Base-by-base conservation (phyloP, 1,140 invertebrate species). In the Pemphigus obesinymphae region DNA sequence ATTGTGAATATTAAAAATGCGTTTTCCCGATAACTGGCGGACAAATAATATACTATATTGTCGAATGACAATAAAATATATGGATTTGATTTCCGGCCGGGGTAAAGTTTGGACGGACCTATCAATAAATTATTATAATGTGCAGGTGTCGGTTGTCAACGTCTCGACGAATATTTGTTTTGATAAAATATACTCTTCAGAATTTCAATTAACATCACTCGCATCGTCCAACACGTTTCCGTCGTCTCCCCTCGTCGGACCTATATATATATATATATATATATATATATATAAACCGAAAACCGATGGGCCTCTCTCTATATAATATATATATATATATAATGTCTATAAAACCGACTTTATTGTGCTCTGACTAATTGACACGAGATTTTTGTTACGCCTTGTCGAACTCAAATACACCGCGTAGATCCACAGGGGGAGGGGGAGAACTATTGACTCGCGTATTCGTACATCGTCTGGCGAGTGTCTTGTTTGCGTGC, bases 381-480 rank as follows among this genome's bases (percentile, higher is more conserved):
- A 78, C 75, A 78, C 53, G 75, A 43, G 48, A 78, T 78, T 78
- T 78, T 55, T 58, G 75, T 78, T 78, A 78, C 50, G 75, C 75
- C 75, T 58, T 40, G 53, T 78, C 75, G 75, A 78, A 58, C 50
- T n/a, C 50, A 58, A 78, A 78, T n/a, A n/a, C 75, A 78, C 34
- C 50, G 26, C 48, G 26, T 31, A 23, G 1, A 23, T 23, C 34
- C 23, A 0, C 11, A 0, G n/a, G 11, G 26, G 26, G 3, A 11
- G 53, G 6, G 13, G 50, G 53, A 17, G 20, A 76, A 3, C 31
- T 76, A 76, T 76, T 76, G 50, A 76, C 73, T 6, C 20, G 4
- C 17, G 31, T 37, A n/a, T 17, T 37, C 8, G n/a, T 37, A 66
- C 11, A 37, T 66, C 34, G 63, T 66, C n/a, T 20, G 72, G 26